A percentile compares a stretch with the other conserved stretches of the same genome.
phyloP scores from a whole-genome alignment of 2,113 vertebrate genomes.

The Megaleporinus macrocephalus region DNA sequence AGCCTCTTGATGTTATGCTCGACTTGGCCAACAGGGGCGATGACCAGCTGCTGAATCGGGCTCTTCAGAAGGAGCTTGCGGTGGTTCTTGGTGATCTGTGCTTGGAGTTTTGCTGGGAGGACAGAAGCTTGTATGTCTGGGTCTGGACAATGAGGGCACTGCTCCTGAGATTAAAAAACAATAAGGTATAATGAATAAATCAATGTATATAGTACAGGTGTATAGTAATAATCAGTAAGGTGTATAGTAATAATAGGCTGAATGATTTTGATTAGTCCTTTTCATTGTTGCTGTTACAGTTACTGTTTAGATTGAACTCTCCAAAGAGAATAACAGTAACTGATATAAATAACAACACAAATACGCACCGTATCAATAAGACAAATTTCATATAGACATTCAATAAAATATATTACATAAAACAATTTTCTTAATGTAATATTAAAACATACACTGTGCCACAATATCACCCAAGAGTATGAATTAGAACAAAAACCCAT shows the following conservation, averaged over 20 bases:
- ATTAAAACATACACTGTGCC: too few species aligned
- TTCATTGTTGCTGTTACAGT: neutral
- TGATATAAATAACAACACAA: too few species aligned
- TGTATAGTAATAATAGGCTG: too few species aligned
- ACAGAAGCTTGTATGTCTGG: conserved; percentile 11
- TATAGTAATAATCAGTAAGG: neutral
- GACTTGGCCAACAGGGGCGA: conserved; percentile 51
- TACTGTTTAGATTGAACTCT: neutral
- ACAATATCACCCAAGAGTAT: too few species aligned
- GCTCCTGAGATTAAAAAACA: conserved; percentile 54
- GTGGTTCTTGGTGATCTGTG: conserved; percentile 80
- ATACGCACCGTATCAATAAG: too few species aligned
- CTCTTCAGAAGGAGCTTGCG: conserved; percentile 86
- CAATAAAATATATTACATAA: too few species aligned
- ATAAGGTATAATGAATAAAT: neutral
- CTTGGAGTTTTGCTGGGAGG: conserved; percentile 1
- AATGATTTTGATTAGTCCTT: neutral
- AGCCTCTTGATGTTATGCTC: conserved; percentile 68
- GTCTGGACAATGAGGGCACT: conserved; percentile 60
- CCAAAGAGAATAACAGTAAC: too few species aligned
- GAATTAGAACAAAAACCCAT: too few species aligned
- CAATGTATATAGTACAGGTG: neutral
- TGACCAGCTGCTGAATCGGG: conserved; percentile 63
- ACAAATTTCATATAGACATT: too few species aligned
- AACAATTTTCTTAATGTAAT: too few species aligned